phyloP scores from a whole-genome alignment of 1,140 invertebrate genomes.

The Brachystomella parvula region DNA sequence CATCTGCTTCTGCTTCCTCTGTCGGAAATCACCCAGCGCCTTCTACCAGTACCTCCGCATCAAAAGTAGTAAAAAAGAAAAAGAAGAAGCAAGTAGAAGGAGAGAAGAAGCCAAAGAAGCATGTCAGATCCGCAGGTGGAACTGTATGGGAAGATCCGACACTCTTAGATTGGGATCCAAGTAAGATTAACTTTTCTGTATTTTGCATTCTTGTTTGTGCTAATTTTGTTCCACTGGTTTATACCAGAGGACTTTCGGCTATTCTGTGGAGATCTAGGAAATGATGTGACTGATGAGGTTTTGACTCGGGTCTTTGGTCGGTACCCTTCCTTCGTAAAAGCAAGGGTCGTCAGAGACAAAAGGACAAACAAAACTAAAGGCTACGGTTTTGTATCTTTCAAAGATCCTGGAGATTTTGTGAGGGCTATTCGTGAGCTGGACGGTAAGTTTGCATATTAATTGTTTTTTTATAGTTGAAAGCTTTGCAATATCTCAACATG shows the following conservation, averaged over 20 bases:
- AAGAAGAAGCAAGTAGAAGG: conserved; percentile 48
- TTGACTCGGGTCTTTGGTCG: conserved; percentile 88
- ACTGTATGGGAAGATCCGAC: conserved; percentile 89
- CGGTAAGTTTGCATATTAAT: conserved; percentile 49
- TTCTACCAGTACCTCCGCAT: conserved; percentile 39
- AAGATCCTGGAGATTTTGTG: conserved; percentile 94
- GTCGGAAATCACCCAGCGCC: conserved; percentile 48
- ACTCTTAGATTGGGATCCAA: conserved; percentile 82
- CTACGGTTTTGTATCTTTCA: conserved; percentile 98
- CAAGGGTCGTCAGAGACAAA: conserved; percentile 93
- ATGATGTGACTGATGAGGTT: conserved; percentile 97
- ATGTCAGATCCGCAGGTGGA: conserved; percentile 82
- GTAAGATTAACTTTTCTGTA: conserved; percentile 44
- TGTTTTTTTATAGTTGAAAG: conserved; percentile 16
- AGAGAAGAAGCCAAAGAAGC: conserved; percentile 64
- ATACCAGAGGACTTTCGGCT: conserved; percentile 87
- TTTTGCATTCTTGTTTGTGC: conserved; percentile 23
- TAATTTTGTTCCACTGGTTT: not conserved
- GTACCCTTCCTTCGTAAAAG: conserved; percentile 87
- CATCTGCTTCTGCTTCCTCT: not conserved
- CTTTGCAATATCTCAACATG: conserved; percentile 18
- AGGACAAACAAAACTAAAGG: conserved; percentile 97
- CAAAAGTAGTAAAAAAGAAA: conserved; percentile 34
- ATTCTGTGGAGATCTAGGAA: conserved; percentile 98
- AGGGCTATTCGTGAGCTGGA: conserved; percentile 98